Conservation (phyloP, 2,888 invertebrate genomes). For the Acronicta leporina region DNA sequence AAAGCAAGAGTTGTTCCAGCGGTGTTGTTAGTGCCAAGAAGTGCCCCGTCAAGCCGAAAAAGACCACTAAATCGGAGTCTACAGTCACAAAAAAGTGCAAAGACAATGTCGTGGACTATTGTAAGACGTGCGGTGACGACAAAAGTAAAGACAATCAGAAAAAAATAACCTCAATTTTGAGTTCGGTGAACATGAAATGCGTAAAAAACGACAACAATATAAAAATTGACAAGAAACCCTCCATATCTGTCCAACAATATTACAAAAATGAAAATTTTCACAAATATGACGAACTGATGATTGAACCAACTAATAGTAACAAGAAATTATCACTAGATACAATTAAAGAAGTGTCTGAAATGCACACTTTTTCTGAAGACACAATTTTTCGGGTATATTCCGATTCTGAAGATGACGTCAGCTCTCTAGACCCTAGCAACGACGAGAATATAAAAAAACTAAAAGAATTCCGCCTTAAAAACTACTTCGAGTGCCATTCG, state of each 20-base stretch:
- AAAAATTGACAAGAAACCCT: constrained; percentile 28
- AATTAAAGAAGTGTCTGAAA: constrained; percentile 74
- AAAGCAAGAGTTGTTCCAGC: constrained; percentile 69
- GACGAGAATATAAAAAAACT: constrained; percentile 64
- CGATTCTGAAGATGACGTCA: constrained; percentile 64
- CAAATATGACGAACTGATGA: constrained; percentile 67
- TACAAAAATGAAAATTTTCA: constrained; percentile 79
- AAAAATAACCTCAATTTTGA: constrained; percentile 33
- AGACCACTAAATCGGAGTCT: constrained; percentile 74
- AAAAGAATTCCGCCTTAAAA: constrained; percentile 87
- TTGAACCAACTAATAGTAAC: constrained; percentile 52
- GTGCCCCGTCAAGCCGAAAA: constrained; percentile 59
- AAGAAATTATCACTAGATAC: constrained; percentile 70
- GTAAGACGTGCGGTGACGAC: constrained; percentile 73
- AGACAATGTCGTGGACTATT: constrained; percentile 51
- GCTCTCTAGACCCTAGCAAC: constrained; percentile 62
- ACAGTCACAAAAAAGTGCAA: constrained; percentile 54
- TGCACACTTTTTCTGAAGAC: constrained; percentile 45
- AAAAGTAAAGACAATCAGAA: constrained; percentile 6
- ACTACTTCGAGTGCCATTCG: constrained; percentile 91
- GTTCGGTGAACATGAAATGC: constrained; percentile 33
- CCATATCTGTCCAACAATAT: constrained; percentile 68
- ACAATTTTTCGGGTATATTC: constrained; percentile 59
- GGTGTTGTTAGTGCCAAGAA: constrained; percentile 56
- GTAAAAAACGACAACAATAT: constrained; percentile 51